Evolutionary conservation across 2,113 vertebrate genomes (phyloP).

Genomic region (Alethe castanea): DNA sequence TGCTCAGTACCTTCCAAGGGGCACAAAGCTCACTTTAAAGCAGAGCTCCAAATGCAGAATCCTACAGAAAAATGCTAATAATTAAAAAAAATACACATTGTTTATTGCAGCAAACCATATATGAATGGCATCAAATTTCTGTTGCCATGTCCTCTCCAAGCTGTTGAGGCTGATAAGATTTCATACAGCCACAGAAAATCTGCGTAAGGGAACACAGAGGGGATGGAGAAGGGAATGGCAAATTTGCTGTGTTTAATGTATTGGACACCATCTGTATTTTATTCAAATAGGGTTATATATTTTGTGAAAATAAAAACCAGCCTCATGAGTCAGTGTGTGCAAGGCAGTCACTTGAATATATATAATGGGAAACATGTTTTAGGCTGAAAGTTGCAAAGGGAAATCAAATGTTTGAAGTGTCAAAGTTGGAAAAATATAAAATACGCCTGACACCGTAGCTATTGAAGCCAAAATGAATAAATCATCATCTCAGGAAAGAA

Average conservation of each 20-base stretch:
- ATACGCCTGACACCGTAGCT: conserved; percentile 69
- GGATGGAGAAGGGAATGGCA: conserved; percentile 53
- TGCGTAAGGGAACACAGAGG: neutral
- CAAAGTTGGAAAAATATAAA: conserved; percentile 73
- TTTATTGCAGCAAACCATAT: neutral
- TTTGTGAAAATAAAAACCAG: conserved; percentile 75
- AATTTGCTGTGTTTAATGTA: conserved; percentile 66
- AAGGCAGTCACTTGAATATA: conserved; percentile 68
- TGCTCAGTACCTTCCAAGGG: neutral
- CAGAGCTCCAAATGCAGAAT: neutral
- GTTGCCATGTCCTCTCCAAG: neutral
- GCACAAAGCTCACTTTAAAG: neutral
- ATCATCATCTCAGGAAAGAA: conserved; percentile 74
- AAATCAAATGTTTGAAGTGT: conserved; percentile 77
- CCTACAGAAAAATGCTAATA: neutral
- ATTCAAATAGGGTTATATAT: conserved; percentile 76
- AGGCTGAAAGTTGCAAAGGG: conserved; percentile 73
- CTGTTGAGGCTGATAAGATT: conserved; percentile 50
- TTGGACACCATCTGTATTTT: conserved; percentile 76
- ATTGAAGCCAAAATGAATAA: conserved; percentile 75
- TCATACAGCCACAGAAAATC: conserved; percentile 34
- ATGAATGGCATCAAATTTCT: conserved; percentile 22
- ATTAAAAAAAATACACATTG: neutral
- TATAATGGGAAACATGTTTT: conserved; percentile 76
- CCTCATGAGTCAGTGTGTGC: conserved; percentile 65